A percentile compares a stretch with the other conserved stretches of the same genome.
phyloP scores from a whole-genome alignment of 2,113 vertebrate genomes.

The Litocranius walleri region DNA sequence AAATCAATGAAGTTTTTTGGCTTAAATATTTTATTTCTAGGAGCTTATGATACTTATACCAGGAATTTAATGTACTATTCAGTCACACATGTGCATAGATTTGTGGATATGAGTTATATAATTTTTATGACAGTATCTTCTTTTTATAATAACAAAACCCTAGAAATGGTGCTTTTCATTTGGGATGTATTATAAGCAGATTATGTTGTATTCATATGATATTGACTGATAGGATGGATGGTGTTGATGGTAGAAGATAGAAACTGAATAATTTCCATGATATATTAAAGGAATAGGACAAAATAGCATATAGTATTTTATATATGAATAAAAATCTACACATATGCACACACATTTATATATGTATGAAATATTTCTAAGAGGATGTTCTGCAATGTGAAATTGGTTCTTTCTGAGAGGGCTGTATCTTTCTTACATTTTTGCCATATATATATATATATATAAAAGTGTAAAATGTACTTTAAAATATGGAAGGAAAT shows the following conservation, averaged over 20 bases:
- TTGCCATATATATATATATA: background rate
- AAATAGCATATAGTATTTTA: background rate
- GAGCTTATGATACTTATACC: background rate
- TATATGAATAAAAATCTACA: background rate
- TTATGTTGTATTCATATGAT: background rate
- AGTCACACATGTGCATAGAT: background rate
- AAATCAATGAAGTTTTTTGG: background rate
- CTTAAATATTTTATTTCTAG: background rate
- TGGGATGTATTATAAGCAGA: background rate
- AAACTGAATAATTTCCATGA: background rate
- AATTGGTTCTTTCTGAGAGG: background rate
- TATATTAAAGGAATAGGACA: background rate
- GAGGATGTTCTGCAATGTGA: background rate
- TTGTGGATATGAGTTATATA: background rate
- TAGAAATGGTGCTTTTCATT: background rate
- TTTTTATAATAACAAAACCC: background rate
- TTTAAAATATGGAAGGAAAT: conserved; percentile 9
- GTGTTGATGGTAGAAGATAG: background rate
- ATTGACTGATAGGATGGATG: background rate
- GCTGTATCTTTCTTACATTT: background rate
- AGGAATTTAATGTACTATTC: background rate
- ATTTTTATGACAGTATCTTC: background rate
- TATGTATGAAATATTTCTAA: background rate
- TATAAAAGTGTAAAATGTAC: background rate
- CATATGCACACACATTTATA: background rate